A percentile compares a stretch with the other conserved stretches of the same genome.
Conservation (phyloP, 2,797 vertebrate genomes). For the Pseudomugil tenellus region DNA sequence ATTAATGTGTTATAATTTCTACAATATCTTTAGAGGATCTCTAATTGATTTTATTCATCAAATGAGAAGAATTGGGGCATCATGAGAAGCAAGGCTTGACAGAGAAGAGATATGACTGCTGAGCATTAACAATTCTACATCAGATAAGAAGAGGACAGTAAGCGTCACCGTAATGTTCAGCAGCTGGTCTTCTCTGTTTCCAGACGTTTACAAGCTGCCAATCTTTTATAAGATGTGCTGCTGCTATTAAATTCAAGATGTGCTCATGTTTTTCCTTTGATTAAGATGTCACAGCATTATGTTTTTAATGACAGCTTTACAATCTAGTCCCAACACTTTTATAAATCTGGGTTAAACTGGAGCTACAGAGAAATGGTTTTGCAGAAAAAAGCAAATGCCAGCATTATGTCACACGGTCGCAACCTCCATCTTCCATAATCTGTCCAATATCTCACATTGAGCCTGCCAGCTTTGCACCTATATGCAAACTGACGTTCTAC, state of each 20-base stretch:
- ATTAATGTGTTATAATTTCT: too few relatives aligned
- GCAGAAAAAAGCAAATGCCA: neutral
- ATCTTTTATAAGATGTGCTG: neutral
- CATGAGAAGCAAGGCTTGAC: neutral
- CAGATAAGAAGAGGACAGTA: neutral
- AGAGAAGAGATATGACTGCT: too few relatives aligned
- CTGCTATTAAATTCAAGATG: neutral
- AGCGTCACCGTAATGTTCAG: too few relatives aligned
- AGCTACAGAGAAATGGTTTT: neutral
- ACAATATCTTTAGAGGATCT: too few relatives aligned
- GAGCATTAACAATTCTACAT: neutral
- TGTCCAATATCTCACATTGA: neutral
- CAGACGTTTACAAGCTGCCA: neutral
- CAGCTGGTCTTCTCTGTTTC: neutral
- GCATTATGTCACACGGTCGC: neutral
- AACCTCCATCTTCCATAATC: neutral
- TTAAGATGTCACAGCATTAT: neutral
- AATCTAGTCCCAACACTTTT: neutral
- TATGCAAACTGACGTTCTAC: neutral
- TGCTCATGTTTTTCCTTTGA: neutral
- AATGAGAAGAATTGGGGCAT: neutral
- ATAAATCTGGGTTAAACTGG: neutral
- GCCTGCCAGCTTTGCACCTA: neutral
- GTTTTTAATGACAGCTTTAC: neutral
- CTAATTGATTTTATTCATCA: too few relatives aligned